A percentile compares a stretch with the other conserved stretches of the same genome.
phyloP scores from a whole-genome alignment of 1,140 invertebrate species.

The Drosophila suzukii region DNA sequence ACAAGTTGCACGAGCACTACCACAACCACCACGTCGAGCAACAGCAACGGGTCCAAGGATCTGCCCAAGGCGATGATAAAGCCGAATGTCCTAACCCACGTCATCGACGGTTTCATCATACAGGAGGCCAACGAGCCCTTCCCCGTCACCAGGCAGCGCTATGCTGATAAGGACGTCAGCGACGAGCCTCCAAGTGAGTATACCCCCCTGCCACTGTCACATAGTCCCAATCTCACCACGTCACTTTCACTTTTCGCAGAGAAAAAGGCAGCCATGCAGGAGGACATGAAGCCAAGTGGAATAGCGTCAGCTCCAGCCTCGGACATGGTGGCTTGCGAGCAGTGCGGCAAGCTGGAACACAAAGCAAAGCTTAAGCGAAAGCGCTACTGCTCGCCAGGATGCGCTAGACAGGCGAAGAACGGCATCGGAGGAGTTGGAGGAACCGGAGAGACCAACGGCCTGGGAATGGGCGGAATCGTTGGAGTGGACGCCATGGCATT shows the following conservation, averaged over 20 bases:
- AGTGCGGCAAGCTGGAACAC: conserved; percentile 90
- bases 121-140: conserved; percentile 96
- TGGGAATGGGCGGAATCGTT: conserved; percentile 50
- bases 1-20: conserved; percentile 30
- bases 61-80: conserved; percentile 97
- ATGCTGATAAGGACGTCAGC: conserved; percentile 85
- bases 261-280: conserved; percentile 84
- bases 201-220: not conserved
- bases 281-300: conserved; percentile 54
- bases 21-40: conserved; percentile 26
- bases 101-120: conserved; percentile 98
- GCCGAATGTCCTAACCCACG: conserved; percentile 97
- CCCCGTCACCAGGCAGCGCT: conserved; percentile 89
- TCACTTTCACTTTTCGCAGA: conserved; percentile 54
- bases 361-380: conserved; percentile 91
- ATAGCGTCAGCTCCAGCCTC: conserved; percentile 12
- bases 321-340: conserved; percentile 90
- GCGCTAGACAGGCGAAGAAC: conserved; percentile 66
- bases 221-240: not conserved
- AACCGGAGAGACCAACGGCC: conserved; percentile 23
- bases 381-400: conserved; percentile 89
- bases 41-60: conserved; percentile 84
- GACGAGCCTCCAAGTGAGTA: conserved; percentile 89
- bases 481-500: conserved; percentile 55
- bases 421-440: conserved; percentile 4